Evolutionary conservation across 2,888 invertebrate genomes (phyloP), one percentile per base, ranked within the genome.

Genomic region (Uropetala carovei): DNA sequence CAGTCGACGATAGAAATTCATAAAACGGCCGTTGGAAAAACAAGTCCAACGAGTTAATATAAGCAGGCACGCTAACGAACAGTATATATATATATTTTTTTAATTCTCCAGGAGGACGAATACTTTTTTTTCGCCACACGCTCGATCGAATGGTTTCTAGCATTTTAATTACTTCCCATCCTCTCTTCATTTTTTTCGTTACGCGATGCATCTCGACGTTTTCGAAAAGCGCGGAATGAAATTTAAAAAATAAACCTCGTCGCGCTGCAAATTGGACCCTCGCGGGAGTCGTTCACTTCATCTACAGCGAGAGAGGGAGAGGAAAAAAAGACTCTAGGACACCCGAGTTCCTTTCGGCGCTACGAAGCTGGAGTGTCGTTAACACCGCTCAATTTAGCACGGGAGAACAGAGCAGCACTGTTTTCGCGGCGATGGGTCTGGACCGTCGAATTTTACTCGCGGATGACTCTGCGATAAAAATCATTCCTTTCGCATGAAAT

Each of bases 21-120:
- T n/a, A 68, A 68, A 68, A 68, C n/a, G 68, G 18, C 22, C 68
- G 68, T 68, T 68, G 18, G 68, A 7, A 11, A 43, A 68, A 68
- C 22, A 68, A 68, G 68, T 68, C 22, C 68, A 68, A 22, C 68
- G 22, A 68, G n/a, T 68, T 68, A n/a, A n/a, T 68, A n/a, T 9
- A 18, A 68, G 68, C 68, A n/a, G 22, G 68, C n/a, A n/a, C 68
- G n/a, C 68, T 68, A 68, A 68, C 68, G 68, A 68, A 68, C 68
- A 18, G 68, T 68, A 8, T n/a, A 7, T 64, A 5, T 64, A n/a
- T n/a, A n/a, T 64, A 0, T n/a, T 64, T 64, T 64, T 14, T 22
- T 68, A 22, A 18, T n/a, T 68, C 68, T 22, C 68, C 60, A 60
- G 60, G 14, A 68, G 7, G 64, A n/a, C 64, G 64, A n/a, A n/a